Evolutionary conservation across 1,140 invertebrate species (phyloP).

Genomic region (Pectinophora gossypiella): DNA sequence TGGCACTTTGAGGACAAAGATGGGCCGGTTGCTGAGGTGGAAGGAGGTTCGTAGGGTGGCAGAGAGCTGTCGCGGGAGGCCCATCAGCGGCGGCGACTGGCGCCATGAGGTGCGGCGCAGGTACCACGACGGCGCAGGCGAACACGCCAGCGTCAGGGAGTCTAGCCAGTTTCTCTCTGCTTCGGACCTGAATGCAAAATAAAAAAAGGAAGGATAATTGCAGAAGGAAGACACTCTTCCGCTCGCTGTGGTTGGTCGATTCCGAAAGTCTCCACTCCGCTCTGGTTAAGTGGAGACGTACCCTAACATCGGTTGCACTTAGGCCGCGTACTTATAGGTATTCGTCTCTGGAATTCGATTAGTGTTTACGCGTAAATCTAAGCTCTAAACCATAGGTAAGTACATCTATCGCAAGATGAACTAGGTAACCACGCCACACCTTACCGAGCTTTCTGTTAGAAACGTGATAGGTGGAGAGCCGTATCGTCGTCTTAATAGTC

Average conservation of each 20-base stretch:
- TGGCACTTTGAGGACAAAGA: conserved; percentile 44
- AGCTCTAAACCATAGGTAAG: too few relatives aligned
- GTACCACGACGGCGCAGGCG: conserved; percentile 43
- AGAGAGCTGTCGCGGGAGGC: conserved; percentile 35
- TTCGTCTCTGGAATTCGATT: too few relatives aligned
- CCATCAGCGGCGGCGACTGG: conserved; percentile 35
- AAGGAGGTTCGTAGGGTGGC: conserved; percentile 37
- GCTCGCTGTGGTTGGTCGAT: background rate
- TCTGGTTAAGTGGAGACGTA: too few relatives aligned
- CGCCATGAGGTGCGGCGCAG: conserved; percentile 44
- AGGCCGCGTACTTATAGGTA: too few relatives aligned
- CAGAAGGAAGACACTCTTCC: background rate
- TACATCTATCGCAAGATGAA: too few relatives aligned
- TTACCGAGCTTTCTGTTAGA: too few relatives aligned
- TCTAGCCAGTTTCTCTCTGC: conserved; percentile 33
- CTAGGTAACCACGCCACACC: too few relatives aligned
- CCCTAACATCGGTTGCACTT: too few relatives aligned
- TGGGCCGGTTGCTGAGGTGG: conserved; percentile 37
- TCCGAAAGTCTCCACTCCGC: background rate
- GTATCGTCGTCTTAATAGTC: too few relatives aligned
- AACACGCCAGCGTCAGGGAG: conserved; percentile 27
- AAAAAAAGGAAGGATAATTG: background rate
- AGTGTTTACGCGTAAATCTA: too few relatives aligned
- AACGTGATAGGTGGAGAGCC: too few relatives aligned
- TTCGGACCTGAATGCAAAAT: conserved; percentile 19